Evolutionary conservation across 2,113 vertebrate genomes (phyloP).

Genomic region (Pedetes capensis): DNA sequence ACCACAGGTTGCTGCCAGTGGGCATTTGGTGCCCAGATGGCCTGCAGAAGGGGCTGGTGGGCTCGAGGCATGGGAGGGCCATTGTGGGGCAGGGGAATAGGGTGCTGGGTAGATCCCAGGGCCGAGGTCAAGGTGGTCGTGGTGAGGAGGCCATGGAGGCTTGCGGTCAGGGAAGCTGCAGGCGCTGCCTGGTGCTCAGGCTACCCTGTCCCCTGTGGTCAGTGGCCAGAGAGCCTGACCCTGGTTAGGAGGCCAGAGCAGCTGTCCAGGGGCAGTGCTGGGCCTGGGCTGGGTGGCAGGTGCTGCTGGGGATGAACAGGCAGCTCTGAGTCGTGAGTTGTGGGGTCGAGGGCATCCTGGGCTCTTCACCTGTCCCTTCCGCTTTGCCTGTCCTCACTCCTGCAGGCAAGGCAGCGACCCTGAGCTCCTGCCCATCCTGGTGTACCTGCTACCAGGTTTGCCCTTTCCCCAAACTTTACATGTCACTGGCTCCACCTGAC

Average conservation of each 20-base stretch:
- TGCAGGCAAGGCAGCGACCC: neutral
- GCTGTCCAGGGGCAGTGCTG: neutral
- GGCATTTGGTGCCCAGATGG: too few relatives aligned
- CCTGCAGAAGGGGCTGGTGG: neutral
- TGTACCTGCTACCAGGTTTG: neutral
- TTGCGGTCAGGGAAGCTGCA: neutral
- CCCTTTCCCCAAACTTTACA: too few relatives aligned
- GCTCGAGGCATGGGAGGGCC: neutral
- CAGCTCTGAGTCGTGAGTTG: neutral
- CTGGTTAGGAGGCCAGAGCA: neutral
- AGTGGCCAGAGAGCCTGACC: neutral
- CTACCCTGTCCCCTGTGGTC: neutral
- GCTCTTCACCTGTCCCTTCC: neutral
- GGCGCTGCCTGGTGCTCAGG: neutral
- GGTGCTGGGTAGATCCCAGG: too few relatives aligned
- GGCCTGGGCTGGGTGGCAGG: neutral
- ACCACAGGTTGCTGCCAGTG: too few relatives aligned
- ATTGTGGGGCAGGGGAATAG: too few relatives aligned
- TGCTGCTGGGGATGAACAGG: neutral
- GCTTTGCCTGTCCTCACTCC: neutral
- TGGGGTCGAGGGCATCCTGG: too few relatives aligned
- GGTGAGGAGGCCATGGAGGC: too few relatives aligned
- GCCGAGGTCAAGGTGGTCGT: rapidly evolving
- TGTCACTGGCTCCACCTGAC: neutral
- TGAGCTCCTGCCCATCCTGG: too few relatives aligned